These are phyloP conservation scores for Acrocephalus arundinaceus DNA, from an alignment of 2,113 vertebrate genomes.

Conservation along the genomic window DNA sequence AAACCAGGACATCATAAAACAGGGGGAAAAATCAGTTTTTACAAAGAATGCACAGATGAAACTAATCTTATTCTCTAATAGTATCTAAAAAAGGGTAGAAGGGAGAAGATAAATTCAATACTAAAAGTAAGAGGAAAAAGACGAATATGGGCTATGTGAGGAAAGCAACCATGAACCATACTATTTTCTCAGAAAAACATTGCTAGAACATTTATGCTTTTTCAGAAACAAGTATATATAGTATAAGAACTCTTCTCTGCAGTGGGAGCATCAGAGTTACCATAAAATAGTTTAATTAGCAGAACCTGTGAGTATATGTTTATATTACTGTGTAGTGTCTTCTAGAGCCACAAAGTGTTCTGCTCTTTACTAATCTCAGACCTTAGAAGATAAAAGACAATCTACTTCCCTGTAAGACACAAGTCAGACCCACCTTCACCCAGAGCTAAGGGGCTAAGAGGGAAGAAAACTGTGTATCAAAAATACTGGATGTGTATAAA, in stretches of 20 bases:
- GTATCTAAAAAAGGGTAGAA: background rate
- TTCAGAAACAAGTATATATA: background rate
- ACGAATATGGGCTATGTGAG: background rate
- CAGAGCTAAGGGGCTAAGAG: background rate
- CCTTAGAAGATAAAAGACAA: background rate
- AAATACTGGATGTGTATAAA: background rate
- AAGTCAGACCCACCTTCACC: background rate
- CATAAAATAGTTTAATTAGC: background rate
- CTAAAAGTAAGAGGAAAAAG: background rate
- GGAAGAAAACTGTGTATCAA: background rate
- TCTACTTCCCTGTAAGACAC: background rate
- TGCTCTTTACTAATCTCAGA: background rate
- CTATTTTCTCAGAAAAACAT: background rate
- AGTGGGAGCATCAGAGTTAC: background rate
- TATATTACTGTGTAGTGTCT: background rate
- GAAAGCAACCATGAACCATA: background rate
- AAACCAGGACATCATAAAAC: background rate
- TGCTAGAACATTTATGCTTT: background rate
- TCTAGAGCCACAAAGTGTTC: background rate
- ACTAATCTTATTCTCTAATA: background rate
- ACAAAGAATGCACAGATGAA: background rate
- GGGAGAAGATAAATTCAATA: background rate
- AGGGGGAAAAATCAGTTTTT: background rate
- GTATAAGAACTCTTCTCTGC: background rate
- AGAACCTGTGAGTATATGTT: background rate